Base-by-base conservation (phyloP, 1,140 invertebrate species). In the Zaprionus vittiger region DNA sequence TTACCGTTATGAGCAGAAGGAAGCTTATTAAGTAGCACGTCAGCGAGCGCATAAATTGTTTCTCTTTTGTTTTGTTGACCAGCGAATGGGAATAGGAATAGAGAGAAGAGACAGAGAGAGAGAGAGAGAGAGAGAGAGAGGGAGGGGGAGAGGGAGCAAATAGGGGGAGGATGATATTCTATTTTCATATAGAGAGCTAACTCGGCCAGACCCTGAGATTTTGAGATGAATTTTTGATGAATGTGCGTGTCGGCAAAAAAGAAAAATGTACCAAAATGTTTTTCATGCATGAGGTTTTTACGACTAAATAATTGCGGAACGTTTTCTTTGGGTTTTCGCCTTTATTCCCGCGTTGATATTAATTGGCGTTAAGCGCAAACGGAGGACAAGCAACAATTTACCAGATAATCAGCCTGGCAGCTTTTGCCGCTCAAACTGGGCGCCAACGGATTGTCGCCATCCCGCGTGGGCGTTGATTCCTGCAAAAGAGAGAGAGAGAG, bases 301-400 rank as follows among this genome's bases (percentile, higher is more conserved):
- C 85, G 85, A 90, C 79, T 85, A 91, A 90, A 90, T 90, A 90
- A 90, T 90, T 90, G 85, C 85, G 85, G 86, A 90, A 90, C 85
- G 79, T 66, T 82, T 80, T 70, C 80, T 49, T 49, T 54, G 47
- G 47, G 26, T 22, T 11, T 56, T 26, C 52, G 31, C n/a, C 41
- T n/a, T 47, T 65, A 55, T 34, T n/a, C 12, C 37, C 41, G 11
- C 41, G n/a, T 37, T 81, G 71, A 85, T 90, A 85, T 85, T 90
- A 90, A 89, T 89, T 89, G 81, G 85, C 73, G 73, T 90, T 80
- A 71, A 72, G 73, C 37, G 28, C 22, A 56, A 31, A 56, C 26
- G 28, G 54, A 5, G 14, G 54, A 22, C 20, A 24, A 55, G n/a
- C 24, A 41, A 66, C 63, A 73, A 90, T 91, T 92, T 91, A 92